Evolutionary conservation across 2,888 invertebrate species (phyloP), one percentile per base, ranked within the genome.

Genomic region (Platypus cylindrus): DNA sequence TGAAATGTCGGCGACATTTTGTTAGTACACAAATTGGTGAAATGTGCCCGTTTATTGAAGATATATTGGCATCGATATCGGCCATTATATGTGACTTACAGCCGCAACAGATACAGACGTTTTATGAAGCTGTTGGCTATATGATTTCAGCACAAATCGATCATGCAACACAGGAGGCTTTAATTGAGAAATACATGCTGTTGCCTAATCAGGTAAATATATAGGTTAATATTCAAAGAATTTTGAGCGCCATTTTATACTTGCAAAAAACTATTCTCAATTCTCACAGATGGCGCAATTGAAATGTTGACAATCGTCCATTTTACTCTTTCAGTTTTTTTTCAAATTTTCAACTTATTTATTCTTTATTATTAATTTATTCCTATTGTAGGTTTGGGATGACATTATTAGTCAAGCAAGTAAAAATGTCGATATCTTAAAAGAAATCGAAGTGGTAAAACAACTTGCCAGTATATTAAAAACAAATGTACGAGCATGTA

Each of bases 61-160:
- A 99, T 67, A 97, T 99, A 54, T 71, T 99, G 45, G 78, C 80
- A 57, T 87, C 87, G 48, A 93, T 97, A 62, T 93, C 89, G 63
- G 83, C 86, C 44, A 98, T 98, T 49, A 98, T 98, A 58, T 97
- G 97, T 73, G 98, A 99, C 71, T 71, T 99, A 51, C 91, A 95
- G 62, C 90, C 91, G 35, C 87, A 95, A 55, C 98, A 98, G 76
- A 38, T 44, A 25, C 44, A 44, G n/a, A 44, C 44, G 28, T 44
- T 44, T 36, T 44, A 44, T 32, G 44, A 44, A 17, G 44, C 44
- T 25, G 44, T 44, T 11, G 44, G 44, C 7, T 89, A 93, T 60
- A 97, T 99, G 93, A 97, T 99, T 55, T 85, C 85, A 57, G 91
- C 95, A 27, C 93, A 95, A 65, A 74, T 82, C 11, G 94, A 97